These are phyloP conservation scores for Coelopa frigida DNA, from an alignment of 1,140 invertebrate species.

Conservation along the genomic window DNA sequence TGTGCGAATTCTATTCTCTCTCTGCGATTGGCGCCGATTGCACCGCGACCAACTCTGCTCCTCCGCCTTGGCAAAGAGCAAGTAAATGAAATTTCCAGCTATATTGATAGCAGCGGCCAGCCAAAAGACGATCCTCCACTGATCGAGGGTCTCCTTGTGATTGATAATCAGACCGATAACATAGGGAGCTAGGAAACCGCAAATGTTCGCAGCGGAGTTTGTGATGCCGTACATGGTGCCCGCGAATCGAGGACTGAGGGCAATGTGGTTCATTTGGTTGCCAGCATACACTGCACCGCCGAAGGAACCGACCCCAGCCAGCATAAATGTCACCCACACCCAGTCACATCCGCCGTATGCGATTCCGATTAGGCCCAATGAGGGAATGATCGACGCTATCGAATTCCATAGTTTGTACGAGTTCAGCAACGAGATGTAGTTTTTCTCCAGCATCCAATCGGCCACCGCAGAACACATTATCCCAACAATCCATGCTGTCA, in stretches of 20 bases:
- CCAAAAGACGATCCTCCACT: constrained; percentile 86
- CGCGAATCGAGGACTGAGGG: constrained; percentile 75
- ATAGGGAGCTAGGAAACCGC: constrained; percentile 79
- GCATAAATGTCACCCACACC: constrained; percentile 59
- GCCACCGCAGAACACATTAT: constrained; percentile 62
- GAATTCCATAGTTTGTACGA: constrained; percentile 73
- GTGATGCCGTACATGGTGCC: constrained; percentile 84
- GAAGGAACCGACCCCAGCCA: constrained; percentile 63
- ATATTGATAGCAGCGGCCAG: constrained; percentile 73
- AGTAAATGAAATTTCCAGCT: constrained; percentile 68
- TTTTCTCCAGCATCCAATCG: constrained; percentile 58
- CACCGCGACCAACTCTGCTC: constrained; percentile 65
- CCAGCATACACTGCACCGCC: constrained; percentile 68
- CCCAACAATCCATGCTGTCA: constrained; percentile 62
- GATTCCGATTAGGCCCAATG: constrained; percentile 64
- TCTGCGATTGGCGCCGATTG: background rate
- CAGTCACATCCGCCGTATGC: constrained; percentile 71
- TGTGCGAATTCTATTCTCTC: no score
- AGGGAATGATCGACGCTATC: constrained; percentile 64
- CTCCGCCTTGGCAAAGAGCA: constrained; percentile 73
- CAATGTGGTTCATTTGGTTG: constrained; percentile 82
- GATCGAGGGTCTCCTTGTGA: constrained; percentile 69
- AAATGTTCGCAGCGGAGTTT: constrained; percentile 78
- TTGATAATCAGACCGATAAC: constrained; percentile 65
- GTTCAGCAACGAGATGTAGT: constrained; percentile 55